phyloP scores from a whole-genome alignment of 2,797 vertebrate species.

The Parambassis ranga region DNA sequence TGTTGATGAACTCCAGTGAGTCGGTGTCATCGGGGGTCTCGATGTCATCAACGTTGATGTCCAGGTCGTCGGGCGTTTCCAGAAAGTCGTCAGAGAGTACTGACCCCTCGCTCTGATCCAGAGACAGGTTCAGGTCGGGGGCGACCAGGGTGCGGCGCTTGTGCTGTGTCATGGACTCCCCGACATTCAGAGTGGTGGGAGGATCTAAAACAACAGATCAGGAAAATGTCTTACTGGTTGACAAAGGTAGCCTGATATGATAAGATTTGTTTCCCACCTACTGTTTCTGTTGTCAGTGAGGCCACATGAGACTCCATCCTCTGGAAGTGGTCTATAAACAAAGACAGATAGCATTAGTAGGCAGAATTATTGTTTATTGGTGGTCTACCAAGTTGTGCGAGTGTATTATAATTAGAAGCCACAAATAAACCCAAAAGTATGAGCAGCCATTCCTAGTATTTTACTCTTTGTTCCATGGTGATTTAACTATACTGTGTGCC shows the following conservation, averaged over 20 bases:
- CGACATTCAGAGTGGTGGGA: conserved; percentile 81
- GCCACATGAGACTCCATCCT: conserved; percentile 85
- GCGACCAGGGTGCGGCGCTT: conserved; percentile 91
- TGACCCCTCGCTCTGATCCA: conserved; percentile 95
- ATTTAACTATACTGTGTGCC: not conserved
- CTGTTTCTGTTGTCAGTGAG: conserved; percentile 84
- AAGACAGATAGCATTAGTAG: not conserved
- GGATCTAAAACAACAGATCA: conserved; percentile 74
- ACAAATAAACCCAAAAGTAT: conserved; percentile 7
- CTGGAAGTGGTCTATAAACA: conserved; percentile 85
- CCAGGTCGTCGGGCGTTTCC: conserved; percentile 93
- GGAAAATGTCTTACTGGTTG: not conserved
- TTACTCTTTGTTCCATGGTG: not conserved
- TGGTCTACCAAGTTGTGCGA: not conserved
- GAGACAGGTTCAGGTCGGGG: conserved; percentile 93
- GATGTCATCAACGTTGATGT: conserved; percentile 94
- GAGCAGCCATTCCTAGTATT: not conserved
- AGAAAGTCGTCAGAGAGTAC: conserved; percentile 92
- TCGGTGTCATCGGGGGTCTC: conserved; percentile 96
- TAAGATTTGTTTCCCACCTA: conserved; percentile 76
- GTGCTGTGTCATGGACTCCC: conserved; percentile 82
- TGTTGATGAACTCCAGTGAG: conserved; percentile 92
- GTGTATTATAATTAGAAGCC: not conserved
- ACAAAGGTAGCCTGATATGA: too few species aligned
- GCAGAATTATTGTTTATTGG: not conserved